These are phyloP conservation scores for Ceriagrion tenellum DNA, from an alignment of 2,888 invertebrate species.

Conservation along the genomic window DNA sequence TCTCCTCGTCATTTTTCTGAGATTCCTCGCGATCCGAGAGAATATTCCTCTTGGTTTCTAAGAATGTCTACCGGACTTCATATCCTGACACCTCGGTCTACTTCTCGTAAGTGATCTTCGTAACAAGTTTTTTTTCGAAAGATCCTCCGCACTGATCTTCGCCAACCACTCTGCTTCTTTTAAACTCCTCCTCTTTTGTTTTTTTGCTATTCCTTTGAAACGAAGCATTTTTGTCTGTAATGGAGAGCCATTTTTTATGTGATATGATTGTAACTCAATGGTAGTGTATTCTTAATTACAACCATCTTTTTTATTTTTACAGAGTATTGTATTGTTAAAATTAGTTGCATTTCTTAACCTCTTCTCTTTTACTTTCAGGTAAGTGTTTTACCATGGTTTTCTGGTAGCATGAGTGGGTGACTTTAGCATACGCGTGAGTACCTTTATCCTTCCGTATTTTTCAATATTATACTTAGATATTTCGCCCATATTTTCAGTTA, in stretches of 20 bases:
- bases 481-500: too few species aligned
- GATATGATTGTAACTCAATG: too few species aligned
- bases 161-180: too few species aligned
- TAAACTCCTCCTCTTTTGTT: neutral
- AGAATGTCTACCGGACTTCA: neutral
- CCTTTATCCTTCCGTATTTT: too few species aligned
- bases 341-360: neutral
- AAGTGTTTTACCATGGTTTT: neutral
- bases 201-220: neutral
- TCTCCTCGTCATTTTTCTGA: neutral
- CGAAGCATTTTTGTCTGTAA: neutral
- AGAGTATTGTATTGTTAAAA: too few species aligned
- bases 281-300: too few species aligned
- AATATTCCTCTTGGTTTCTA: neutral
- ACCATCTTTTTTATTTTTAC: too few species aligned
- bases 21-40: neutral
- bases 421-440: neutral
- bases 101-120: neutral
- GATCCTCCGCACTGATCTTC: too few species aligned
- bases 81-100: constrained; percentile 18
- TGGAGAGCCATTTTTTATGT: neutral
- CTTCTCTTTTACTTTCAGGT: constrained; percentile 15
- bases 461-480: too few species aligned
- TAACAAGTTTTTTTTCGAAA: neutral
- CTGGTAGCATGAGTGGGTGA: neutral